A percentile compares a stretch with the other conserved stretches of the same genome.
Conservation (phyloP, 2,113 vertebrate species). For the Romanogobio albipinnatus region DNA sequence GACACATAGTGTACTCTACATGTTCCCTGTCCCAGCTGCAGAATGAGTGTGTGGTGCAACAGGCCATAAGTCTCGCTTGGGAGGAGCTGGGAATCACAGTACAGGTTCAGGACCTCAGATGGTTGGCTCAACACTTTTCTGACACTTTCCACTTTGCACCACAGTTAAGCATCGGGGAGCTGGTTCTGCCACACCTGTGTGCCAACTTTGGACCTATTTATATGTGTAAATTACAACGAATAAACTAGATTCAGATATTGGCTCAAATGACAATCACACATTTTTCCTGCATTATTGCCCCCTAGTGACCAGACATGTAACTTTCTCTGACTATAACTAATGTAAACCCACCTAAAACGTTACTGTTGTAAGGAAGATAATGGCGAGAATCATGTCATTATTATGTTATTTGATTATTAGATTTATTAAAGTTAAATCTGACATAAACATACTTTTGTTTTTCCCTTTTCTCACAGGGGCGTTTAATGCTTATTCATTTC, state of each 20-base stretch:
- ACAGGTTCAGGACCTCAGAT: conserved; percentile 77
- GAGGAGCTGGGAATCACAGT: conserved; percentile 76
- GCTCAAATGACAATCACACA: neutral
- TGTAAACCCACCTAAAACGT: neutral
- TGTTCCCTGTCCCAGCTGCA: conserved; percentile 91
- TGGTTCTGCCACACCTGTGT: conserved; percentile 89
- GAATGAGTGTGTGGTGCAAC: conserved; percentile 87
- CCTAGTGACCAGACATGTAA: neutral
- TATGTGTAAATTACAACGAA: conserved; percentile 86
- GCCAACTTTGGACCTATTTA: conserved; percentile 96
- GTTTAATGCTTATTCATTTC: no score
- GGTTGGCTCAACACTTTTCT: conserved; percentile 77
- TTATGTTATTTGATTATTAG: neutral
- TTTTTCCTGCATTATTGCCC: neutral
- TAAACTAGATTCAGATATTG: conserved; percentile 61
- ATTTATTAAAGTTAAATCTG: neutral
- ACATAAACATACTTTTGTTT: neutral
- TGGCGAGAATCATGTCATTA: neutral
- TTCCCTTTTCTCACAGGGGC: neutral
- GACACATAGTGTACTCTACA: conserved; percentile 88
- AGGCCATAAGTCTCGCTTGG: conserved; percentile 75
- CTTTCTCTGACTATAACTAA: neutral
- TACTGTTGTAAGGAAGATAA: neutral
- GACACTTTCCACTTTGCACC: conserved; percentile 86
- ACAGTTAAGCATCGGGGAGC: conserved; percentile 81